Percentiles rank a stretch among this genome's conserved stretches.
Conservation (phyloP, 1,140 invertebrate genomes). For the Hetaerina americana region DNA sequence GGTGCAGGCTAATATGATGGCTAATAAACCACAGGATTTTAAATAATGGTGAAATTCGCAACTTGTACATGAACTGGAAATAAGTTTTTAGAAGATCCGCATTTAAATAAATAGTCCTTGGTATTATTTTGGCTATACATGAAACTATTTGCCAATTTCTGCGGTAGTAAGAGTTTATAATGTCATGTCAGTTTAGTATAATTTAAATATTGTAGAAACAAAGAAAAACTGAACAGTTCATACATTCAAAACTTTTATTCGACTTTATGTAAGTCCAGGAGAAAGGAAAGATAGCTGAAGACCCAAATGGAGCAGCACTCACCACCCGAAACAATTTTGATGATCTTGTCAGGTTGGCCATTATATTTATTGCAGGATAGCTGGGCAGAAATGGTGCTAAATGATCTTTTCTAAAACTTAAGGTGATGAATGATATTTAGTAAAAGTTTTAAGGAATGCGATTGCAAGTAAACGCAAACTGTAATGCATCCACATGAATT, state of each 20-base stretch:
- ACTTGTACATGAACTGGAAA: no score
- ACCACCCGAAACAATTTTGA: slow-evolving; percentile 72
- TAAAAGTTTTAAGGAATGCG: no score
- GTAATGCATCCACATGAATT: no score
- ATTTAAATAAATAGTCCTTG: slow-evolving; percentile 2
- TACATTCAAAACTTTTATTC: no score
- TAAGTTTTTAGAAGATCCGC: no score
- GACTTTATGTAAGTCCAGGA: slow-evolving; percentile 98
- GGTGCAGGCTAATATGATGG: no score
- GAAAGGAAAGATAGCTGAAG: slow-evolving; percentile 91
- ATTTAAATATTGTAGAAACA: neutral
- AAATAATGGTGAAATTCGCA: no score
- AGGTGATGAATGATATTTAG: no score
- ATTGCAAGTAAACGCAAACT: no score
- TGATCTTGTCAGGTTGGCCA: slow-evolving; percentile 44
- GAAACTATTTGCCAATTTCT: neutral
- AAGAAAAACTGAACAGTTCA: neutral
- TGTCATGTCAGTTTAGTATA: neutral
- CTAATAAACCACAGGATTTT: no score
- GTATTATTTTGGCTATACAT: neutral
- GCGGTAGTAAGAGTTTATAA: neutral
- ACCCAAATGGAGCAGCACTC: slow-evolving; percentile 90
- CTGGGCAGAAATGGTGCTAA: slow-evolving; percentile 85
- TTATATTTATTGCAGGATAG: slow-evolving; percentile 75
- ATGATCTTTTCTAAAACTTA: slow-evolving; percentile 63